A percentile compares a stretch with the other conserved stretches of the same genome.
Conservation (phyloP, 2,888 invertebrate genomes). For the Orthonychiurus folsomi region DNA sequence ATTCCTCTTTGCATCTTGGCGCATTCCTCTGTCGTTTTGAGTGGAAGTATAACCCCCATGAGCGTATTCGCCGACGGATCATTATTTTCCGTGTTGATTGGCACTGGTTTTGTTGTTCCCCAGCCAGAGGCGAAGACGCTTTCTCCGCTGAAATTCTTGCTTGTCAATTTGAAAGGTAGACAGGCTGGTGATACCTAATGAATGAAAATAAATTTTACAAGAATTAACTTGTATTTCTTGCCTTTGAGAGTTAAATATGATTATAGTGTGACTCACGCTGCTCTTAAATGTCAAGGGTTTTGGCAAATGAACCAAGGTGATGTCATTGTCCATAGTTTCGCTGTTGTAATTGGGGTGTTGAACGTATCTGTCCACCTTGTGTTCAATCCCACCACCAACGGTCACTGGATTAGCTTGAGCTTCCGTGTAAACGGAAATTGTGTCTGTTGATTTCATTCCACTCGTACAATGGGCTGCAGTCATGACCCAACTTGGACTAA, state of each 20-base stretch:
- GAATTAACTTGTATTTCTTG: background rate
- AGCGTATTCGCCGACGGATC: conserved; percentile 5
- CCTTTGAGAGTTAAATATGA: background rate
- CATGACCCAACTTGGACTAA: conserved; percentile 17
- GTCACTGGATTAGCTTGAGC: conserved; percentile 13
- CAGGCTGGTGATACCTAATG: conserved; percentile 11
- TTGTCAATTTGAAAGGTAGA: background rate
- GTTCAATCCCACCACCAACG: conserved; percentile 8
- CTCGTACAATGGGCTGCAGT: conserved; percentile 36
- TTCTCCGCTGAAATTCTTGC: conserved; percentile 13
- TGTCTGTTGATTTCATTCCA: conserved; percentile 13
- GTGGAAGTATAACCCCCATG: conserved; percentile 23
- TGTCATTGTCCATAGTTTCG: conserved; percentile 31
- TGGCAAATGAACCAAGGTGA: conserved; percentile 23
- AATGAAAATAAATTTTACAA: background rate
- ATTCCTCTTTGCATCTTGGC: conserved; percentile 10
- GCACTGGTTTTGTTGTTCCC: conserved; percentile 22
- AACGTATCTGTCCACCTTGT: conserved; percentile 17
- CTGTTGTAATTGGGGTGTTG: conserved; percentile 28
- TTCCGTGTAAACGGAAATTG: conserved; percentile 16
- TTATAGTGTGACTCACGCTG: conserved; percentile 15
- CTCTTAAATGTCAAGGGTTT: conserved; percentile 20
- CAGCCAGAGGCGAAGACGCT: conserved; percentile 23
- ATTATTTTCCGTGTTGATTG: conserved; percentile 1
- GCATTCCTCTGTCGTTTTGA: conserved; percentile 23